Percentiles rank a stretch among this genome's conserved stretches.
Conservation (phyloP, 2,113 vertebrate species). For the Lycocorax pyrrhopterus region DNA sequence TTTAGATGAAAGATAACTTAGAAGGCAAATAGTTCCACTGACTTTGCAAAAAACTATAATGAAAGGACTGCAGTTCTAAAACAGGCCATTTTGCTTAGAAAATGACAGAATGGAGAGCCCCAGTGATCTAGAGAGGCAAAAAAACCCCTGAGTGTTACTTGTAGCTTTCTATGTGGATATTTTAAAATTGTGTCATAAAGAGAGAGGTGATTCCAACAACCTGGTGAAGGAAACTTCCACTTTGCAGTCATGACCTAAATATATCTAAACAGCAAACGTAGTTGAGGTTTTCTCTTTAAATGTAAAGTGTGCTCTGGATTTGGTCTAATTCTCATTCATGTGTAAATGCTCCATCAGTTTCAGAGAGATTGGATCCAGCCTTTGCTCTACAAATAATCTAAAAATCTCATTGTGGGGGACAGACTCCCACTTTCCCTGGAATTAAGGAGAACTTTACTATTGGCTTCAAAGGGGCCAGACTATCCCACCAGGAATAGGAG, state of each 20-base stretch:
- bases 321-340: background rate
- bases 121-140: background rate
- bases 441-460: background rate
- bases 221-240: background rate
- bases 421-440: background rate
- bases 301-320: background rate
- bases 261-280: background rate
- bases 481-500: background rate
- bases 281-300: background rate
- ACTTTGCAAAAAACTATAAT: background rate
- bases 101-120: background rate
- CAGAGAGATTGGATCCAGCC: background rate
- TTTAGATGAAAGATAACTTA: background rate
- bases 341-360: background rate
- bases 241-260: background rate
- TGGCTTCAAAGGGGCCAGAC: background rate
- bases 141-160: background rate
- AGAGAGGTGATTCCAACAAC: background rate
- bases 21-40: background rate
- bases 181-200: background rate
- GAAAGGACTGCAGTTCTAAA: background rate
- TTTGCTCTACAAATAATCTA: background rate
- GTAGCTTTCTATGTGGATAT: background rate
- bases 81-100: background rate
- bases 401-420: background rate